Conservation (phyloP, 2,113 vertebrate genomes). For the Alectura lathami region DNA sequence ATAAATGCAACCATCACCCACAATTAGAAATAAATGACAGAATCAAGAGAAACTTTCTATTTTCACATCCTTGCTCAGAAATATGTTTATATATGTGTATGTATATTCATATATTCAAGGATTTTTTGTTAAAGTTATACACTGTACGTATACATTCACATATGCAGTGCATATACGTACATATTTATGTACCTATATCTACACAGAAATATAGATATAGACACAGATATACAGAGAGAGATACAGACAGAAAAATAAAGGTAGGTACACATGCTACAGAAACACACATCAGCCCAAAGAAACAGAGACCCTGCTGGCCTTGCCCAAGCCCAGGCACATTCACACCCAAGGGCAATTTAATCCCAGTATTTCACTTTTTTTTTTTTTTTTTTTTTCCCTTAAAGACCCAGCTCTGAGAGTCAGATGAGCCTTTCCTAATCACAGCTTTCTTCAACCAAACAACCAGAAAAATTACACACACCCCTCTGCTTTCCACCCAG, state of each 20-base stretch:
- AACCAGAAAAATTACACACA: background rate
- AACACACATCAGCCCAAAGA: background rate
- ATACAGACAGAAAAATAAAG: background rate
- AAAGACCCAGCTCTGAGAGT: background rate
- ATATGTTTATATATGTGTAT: background rate
- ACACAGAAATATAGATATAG: background rate
- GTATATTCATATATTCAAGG: background rate
- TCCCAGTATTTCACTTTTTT: background rate
- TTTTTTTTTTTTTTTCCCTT: background rate
- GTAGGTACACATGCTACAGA: background rate
- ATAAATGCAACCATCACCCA: constrained; percentile 23
- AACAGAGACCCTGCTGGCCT: background rate
- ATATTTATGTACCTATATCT: background rate
- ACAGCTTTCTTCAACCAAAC: background rate
- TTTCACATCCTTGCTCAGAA: background rate
- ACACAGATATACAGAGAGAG: background rate
- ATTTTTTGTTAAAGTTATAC: background rate
- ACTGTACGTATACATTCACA: background rate
- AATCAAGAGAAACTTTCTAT: background rate
- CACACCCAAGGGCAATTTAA: background rate
- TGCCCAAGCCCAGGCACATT: background rate
- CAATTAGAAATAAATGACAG: background rate
- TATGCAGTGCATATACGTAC: background rate
- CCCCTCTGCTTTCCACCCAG: background rate
- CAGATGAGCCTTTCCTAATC: background rate